phyloP scores from a whole-genome alignment of 2,888 invertebrate genomes.

The Scrobipalpa costella region DNA sequence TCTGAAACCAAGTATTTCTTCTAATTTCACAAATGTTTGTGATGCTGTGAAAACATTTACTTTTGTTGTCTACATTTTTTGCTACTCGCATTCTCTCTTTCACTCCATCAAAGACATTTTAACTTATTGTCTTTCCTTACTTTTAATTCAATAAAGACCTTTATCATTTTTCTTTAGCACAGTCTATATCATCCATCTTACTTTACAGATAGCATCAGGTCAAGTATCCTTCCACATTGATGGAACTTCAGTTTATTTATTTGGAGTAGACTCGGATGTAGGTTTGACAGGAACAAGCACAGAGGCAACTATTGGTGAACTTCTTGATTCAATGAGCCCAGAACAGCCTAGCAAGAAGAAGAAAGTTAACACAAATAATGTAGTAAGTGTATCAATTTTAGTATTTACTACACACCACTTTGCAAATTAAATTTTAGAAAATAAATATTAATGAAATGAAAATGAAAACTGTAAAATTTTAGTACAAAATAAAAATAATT shows the following conservation, averaged over 20 bases:
- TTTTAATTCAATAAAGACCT: too few species aligned
- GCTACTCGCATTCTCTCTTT: too few species aligned
- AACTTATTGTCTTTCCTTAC: too few species aligned
- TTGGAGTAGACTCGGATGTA: slow-evolving; percentile 82
- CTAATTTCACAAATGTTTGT: too few species aligned
- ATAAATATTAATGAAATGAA: not conserved
- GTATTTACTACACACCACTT: not conserved
- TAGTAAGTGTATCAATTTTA: slow-evolving; percentile 57
- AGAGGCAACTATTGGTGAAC: slow-evolving; percentile 78
- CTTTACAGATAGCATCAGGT: slow-evolving; percentile 83
- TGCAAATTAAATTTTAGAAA: too few species aligned
- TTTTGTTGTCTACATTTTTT: too few species aligned
- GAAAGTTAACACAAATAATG: slow-evolving; percentile 60
- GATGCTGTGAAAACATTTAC: too few species aligned
- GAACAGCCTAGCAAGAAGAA: slow-evolving; percentile 72
- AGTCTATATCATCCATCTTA: not conserved
- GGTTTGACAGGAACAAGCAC: slow-evolving; percentile 76
- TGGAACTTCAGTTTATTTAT: slow-evolving; percentile 83
- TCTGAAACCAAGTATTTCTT: too few species aligned
- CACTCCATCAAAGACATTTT: too few species aligned
- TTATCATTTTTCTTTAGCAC: too few species aligned
- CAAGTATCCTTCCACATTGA: slow-evolving; percentile 86
- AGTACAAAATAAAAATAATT: not conserved
- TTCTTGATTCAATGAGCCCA: slow-evolving; percentile 67
- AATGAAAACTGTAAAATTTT: not conserved